phyloP scores from a whole-genome alignment of 2,888 invertebrate species.

The Xestoiulus laeticollis region DNA sequence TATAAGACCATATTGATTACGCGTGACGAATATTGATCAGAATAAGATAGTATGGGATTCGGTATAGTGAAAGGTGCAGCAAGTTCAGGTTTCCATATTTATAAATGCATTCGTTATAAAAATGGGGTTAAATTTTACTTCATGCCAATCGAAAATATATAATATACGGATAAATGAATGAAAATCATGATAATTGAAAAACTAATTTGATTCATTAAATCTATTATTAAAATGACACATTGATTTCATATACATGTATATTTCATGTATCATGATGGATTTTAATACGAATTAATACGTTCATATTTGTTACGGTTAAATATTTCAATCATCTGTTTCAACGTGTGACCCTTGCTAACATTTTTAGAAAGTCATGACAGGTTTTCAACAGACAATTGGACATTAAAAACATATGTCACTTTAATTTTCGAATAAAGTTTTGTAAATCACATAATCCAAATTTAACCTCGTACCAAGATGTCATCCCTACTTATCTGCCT shows the following conservation, averaged over 20 bases:
- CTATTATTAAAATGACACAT: not conserved
- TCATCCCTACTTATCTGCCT: not conserved
- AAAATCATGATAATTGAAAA: not conserved
- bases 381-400: not conserved
- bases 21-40: not conserved
- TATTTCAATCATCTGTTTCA: not conserved
- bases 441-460: not conserved
- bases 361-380: not conserved
- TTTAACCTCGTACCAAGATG: not conserved
- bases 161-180: not conserved
- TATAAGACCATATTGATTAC: not conserved
- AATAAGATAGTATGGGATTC: not conserved
- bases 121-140: not conserved
- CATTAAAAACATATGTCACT: not conserved
- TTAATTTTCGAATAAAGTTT: not conserved
- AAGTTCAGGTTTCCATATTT: constrained; percentile 8
- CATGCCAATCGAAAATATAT: not conserved
- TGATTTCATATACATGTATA: not conserved
- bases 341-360: not conserved
- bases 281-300: not conserved
- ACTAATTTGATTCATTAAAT: not conserved
- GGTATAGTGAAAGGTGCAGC: not conserved
- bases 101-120: not conserved
- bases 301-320: not conserved
- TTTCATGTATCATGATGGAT: not conserved